phyloP scores from a whole-genome alignment of 2,797 vertebrate species.

The Clangula hyemalis region DNA sequence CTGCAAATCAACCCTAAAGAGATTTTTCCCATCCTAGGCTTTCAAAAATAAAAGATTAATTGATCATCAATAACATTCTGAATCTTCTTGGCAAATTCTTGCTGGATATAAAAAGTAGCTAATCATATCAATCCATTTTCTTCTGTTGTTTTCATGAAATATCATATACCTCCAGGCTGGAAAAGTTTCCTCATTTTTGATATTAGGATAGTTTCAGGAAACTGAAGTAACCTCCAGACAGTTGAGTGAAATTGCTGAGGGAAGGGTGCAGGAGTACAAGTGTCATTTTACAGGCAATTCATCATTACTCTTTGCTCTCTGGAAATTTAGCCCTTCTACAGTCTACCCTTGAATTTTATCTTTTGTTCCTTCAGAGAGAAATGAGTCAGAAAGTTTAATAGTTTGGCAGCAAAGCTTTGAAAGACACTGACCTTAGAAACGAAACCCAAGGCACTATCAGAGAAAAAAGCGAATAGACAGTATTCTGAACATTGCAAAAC shows the following conservation, averaged over 20 bases:
- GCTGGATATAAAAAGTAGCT: constrained; percentile 36
- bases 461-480: background rate
- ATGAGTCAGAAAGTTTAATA: constrained; percentile 22
- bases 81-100: constrained; percentile 18
- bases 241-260: background rate
- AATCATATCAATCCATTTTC: constrained; percentile 15
- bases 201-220: background rate
- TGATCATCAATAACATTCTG: background rate
- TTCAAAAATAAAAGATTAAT: constrained; percentile 30
- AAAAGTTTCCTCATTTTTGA: constrained; percentile 14
- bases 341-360: constrained; percentile 3
- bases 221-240: constrained; percentile 9
- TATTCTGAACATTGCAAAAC: background rate
- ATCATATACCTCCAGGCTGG: background rate
- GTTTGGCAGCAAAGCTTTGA: constrained; percentile 28
- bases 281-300: constrained; percentile 3
- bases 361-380: constrained; percentile 22
- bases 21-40: background rate
- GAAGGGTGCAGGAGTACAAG: background rate
- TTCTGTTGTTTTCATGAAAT: constrained; percentile 19
- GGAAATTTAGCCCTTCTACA: background rate
- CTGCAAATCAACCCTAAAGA: constrained; percentile 26
- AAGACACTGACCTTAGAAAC: background rate
- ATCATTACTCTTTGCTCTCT: background rate
- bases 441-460: background rate